A percentile compares a stretch with the other conserved stretches of the same genome.
Conservation (phyloP, 2,113 vertebrate species). For the pig (Sus scrofa) region T2T-Sscrofa CM000827.6:106337001-106337500, state of each 20-base stretch:
- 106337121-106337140: background rate
- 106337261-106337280: background rate
- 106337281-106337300: background rate
- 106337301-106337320: fast-evolving
- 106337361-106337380: fast-evolving
- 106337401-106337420: too few relatives aligned
- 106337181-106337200: background rate
- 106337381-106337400: background rate
- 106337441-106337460: background rate
- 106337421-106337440: background rate
- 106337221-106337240: background rate
- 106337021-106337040: conserved; percentile 63
- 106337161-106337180: background rate
- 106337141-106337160: background rate
- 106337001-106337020: background rate
- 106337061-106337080: background rate
- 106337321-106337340: background rate
- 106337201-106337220: background rate
- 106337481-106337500: fast-evolving
- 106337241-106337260: background rate
- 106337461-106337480: background rate
- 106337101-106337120: background rate
- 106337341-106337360: fast-evolving
- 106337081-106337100: background rate
- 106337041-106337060: conserved; percentile 39